These are phyloP conservation scores for Hipposideros larvatus DNA, from an alignment of 2,797 vertebrate species.

Conservation along the genomic window DNA sequence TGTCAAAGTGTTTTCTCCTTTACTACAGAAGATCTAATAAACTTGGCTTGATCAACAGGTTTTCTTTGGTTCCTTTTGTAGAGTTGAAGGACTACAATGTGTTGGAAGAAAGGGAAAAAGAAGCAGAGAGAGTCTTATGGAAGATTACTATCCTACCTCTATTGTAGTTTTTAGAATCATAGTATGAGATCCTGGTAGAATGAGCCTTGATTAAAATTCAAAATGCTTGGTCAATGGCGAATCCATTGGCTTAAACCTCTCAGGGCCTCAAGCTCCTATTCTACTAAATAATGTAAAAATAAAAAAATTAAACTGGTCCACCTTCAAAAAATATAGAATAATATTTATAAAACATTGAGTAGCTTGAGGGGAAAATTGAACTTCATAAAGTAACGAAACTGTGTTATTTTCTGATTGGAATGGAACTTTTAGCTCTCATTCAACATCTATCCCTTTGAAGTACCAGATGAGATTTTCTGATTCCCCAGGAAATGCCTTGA, in stretches of 20 bases:
- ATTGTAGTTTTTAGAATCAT: conserved; percentile 5
- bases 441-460: conserved; percentile 45
- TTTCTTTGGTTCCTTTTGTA: not conserved
- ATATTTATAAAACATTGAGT: conserved; percentile 14
- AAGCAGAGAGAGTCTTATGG: not conserved
- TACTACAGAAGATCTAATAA: not conserved
- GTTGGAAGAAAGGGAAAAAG: not conserved
- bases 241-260: not conserved
- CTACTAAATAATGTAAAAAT: conserved; percentile 35
- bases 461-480: conserved; percentile 52
- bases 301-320: conserved; percentile 3
- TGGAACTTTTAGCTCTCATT: conserved; percentile 29
- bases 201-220: conserved; percentile 13
- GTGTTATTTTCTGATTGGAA: conserved; percentile 55
- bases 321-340: conserved; percentile 28
- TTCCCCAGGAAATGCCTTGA: conserved; percentile 57
- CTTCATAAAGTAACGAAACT: conserved; percentile 27
- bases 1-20: not conserved
- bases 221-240: not conserved
- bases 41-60: not conserved
- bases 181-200: not conserved
- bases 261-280: not conserved
- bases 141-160: not conserved
- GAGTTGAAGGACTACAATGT: not conserved
- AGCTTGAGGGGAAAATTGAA: conserved; percentile 7